phyloP scores from a whole-genome alignment of 2,797 vertebrate species.

The Danio choprae region DNA sequence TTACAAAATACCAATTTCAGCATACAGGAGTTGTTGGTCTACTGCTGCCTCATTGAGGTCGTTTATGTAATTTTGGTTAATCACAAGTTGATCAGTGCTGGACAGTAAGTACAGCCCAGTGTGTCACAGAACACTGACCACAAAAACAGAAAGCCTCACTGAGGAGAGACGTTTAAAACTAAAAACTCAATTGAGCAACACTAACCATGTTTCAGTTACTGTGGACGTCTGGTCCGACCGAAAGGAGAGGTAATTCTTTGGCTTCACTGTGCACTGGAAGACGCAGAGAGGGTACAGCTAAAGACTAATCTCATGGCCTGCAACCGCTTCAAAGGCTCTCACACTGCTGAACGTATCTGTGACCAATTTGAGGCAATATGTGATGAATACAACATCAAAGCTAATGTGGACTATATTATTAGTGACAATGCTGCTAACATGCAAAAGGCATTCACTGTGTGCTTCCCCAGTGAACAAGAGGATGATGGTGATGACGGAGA shows the following conservation, averaged over 20 bases:
- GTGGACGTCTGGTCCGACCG: conserved; percentile 60
- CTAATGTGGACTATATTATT: conserved; percentile 56
- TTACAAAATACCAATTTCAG: too few relatives aligned
- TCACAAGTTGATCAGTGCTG: too few relatives aligned
- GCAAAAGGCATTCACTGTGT: conserved; percentile 43
- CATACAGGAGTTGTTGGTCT: too few relatives aligned
- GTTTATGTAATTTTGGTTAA: too few relatives aligned
- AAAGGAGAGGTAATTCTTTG: conserved; percentile 54
- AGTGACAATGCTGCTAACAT: conserved; percentile 58
- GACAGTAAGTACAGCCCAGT: conserved; percentile 56
- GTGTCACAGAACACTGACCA: conserved; percentile 24
- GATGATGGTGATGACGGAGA: conserved; percentile 41
- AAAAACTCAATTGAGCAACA: conserved; percentile 53
- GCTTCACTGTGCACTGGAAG: conserved; percentile 39
- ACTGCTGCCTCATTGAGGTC: too few relatives aligned
- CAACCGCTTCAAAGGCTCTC: too few relatives aligned
- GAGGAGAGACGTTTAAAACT: conserved; percentile 46
- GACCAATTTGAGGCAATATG: conserved; percentile 55
- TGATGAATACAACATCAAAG: conserved; percentile 51
- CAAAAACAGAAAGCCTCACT: conserved; percentile 30
- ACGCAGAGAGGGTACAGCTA: conserved; percentile 35
- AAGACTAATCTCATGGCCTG: conserved; percentile 53
- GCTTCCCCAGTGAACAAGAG: conserved; percentile 54
- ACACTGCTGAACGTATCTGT: too few relatives aligned
- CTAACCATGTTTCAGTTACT: conserved; percentile 58